Base-by-base conservation (phyloP, 2,888 invertebrate genomes). In the Chalcosyrphus nemorum region DNA sequence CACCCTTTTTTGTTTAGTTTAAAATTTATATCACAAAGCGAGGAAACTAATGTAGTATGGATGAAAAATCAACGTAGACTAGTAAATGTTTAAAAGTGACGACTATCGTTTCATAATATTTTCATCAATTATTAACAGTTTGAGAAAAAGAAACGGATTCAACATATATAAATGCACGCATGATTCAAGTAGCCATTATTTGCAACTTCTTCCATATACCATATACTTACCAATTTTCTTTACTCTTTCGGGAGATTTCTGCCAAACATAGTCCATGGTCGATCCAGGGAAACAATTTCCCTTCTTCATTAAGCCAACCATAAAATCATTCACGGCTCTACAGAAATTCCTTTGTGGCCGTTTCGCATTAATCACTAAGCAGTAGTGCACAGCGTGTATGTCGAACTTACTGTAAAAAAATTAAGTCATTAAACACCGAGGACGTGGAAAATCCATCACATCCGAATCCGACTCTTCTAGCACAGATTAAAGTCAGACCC, bases 381-480 rank as follows among this genome's bases (percentile, higher is more conserved):
- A 92, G 77, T 92, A 92, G 80, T 91, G 90, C 87, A 92, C 89
- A 0, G 90, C 91, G 87, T 92, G 91, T 47, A 89, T 90, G 80
- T 92, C 91, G 52, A 90, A 88, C 87, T 92, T 91, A 75, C 91
- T 91, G 75, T 15, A 74, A 45, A 6, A 45, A 24, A 52, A 71
- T 6, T 9, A 59, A 19, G 29, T 9, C 15, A 32, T 11, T 27
- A 71, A 47, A 68, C 9, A 52, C 11, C 17, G 24, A n/a, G 6
- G 7, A 65, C 17, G 32, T 80, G 61, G 35, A 52, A 68, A 68
- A 74, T 61, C 75, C 47, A 61, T 63, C 59, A 68, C 35, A 45
- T 24, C 27, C 21, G n/a, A 21, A n/a, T 6, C 32, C 24, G 47
- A 7, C 29, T 29, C 5, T 7, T 29, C 29, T 7, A 29, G 29